These are phyloP conservation scores for Litoditis marina DNA, from an alignment of 2,888 invertebrate genomes.

Conservation along the genomic window DNA sequence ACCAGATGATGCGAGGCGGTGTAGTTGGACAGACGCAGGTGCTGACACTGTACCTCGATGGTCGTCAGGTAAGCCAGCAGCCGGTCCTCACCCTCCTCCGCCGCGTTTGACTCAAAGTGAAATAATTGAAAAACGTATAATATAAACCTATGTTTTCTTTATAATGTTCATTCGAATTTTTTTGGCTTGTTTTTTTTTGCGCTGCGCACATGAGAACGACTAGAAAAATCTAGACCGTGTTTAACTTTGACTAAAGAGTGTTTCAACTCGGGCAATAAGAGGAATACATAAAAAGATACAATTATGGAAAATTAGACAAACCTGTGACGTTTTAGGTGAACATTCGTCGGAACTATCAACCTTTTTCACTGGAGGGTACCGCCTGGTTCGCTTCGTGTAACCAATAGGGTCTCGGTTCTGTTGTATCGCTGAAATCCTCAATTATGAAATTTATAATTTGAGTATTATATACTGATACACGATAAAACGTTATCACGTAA, in stretches of 20 bases:
- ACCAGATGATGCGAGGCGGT: conserved; percentile 24
- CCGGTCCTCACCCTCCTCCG: conserved; percentile 19
- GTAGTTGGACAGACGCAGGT: conserved; percentile 31
- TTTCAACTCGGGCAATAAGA: background rate
- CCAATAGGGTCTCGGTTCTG: conserved; percentile 61
- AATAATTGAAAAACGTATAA: too few species aligned
- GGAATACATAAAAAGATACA: background rate
- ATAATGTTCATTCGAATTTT: too few species aligned
- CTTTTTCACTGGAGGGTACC: conserved; percentile 53
- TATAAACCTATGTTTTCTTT: too few species aligned
- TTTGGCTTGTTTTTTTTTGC: too few species aligned
- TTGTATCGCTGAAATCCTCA: conserved; percentile 56
- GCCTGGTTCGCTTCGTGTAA: conserved; percentile 58
- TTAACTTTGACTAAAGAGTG: too few species aligned
- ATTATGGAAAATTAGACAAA: background rate
- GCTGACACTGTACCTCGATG: conserved; percentile 18
- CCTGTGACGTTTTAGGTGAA: conserved; percentile 22
- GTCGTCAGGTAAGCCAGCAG: conserved; percentile 16
- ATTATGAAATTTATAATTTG: too few species aligned
- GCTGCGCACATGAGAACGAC: too few species aligned
- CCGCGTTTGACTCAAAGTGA: too few species aligned
- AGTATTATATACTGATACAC: too few species aligned
- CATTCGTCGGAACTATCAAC: conserved; percentile 34
- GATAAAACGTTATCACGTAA: too few species aligned
- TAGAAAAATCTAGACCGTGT: background rate